A percentile compares a stretch with the other conserved stretches of the same genome.
These are phyloP conservation scores for Sebastes melanostomus DNA, from an alignment of 2,797 vertebrate species.

Conservation along the genomic window DNA sequence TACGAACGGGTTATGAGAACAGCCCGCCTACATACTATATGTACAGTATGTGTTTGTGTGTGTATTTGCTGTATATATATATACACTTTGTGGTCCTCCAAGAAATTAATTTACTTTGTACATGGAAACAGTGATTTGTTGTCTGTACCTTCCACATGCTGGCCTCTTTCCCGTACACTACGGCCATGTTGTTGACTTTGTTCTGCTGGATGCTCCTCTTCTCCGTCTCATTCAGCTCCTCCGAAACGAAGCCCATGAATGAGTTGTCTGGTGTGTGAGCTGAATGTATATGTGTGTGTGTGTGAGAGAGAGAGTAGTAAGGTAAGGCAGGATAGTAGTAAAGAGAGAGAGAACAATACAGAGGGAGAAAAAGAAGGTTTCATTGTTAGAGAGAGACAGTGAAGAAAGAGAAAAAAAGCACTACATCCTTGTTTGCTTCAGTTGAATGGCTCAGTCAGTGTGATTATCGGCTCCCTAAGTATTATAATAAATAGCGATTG, in stretches of 20 bases:
- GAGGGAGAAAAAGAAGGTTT: conserved; percentile 27
- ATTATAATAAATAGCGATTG: conserved; percentile 47
- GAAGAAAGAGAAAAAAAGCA: conserved; percentile 12
- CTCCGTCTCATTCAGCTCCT: conserved; percentile 91
- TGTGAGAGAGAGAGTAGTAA: background rate
- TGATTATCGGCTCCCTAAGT: conserved; percentile 22
- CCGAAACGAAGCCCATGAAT: conserved; percentile 95
- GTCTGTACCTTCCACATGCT: conserved; percentile 94
- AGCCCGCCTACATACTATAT: too few relatives aligned
- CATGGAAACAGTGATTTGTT: background rate
- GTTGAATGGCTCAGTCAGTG: conserved; percentile 7
- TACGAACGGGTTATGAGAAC: too few relatives aligned
- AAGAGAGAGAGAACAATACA: conserved; percentile 5
- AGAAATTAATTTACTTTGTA: background rate
- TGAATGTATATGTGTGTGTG: conserved; percentile 52
- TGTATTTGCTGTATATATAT: background rate
- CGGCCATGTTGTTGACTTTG: conserved; percentile 92
- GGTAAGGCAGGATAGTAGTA: background rate
- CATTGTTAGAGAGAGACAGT: conserved; percentile 22
- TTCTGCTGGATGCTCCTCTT: conserved; percentile 85
- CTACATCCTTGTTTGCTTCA: conserved; percentile 7
- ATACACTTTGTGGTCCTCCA: background rate
- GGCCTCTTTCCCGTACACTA: conserved; percentile 93
- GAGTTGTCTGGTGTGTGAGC: conserved; percentile 96
- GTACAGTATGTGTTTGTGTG: too few relatives aligned